Percentiles rank a stretch among this genome's conserved stretches.
These are phyloP conservation scores for Melipona quadrifasciata DNA, from an alignment of 1,140 invertebrate genomes.

Conservation along the genomic window DNA sequence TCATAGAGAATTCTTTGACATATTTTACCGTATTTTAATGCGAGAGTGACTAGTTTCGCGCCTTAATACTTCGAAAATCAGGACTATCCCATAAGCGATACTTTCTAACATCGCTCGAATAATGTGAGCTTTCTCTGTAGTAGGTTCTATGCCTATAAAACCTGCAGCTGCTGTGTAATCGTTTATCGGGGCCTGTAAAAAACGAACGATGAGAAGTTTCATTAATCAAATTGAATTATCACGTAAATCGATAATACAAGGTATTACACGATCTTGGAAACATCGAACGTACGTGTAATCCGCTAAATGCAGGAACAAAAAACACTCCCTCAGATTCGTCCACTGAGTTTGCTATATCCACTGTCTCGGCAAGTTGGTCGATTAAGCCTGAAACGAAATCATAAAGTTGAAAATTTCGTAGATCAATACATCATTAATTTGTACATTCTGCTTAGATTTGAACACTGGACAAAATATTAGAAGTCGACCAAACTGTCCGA, in stretches of 20 bases:
- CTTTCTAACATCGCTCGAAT: conserved; percentile 93
- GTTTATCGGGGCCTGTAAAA: conserved; percentile 91
- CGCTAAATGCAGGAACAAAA: conserved; percentile 96
- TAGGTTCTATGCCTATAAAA: conserved; percentile 92
- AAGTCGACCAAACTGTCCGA: too few relatives aligned
- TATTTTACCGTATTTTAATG: conserved; percentile 83
- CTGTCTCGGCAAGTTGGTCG: conserved; percentile 86
- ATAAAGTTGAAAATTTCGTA: not conserved
- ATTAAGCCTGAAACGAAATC: conserved; percentile 84
- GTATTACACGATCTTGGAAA: not conserved
- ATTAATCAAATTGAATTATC: not conserved
- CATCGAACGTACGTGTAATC: conserved; percentile 87
- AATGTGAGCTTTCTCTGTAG: conserved; percentile 90
- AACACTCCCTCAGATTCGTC: conserved; percentile 90
- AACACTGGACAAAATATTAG: too few relatives aligned
- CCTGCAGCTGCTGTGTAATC: conserved; percentile 91
- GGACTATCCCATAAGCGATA: conserved; percentile 91
- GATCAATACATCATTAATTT: not conserved
- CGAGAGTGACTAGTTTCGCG: conserved; percentile 85
- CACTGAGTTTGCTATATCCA: conserved; percentile 88
- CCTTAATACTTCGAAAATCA: conserved; percentile 88
- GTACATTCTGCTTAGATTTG: not conserved
- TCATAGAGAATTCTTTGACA: conserved; percentile 5
- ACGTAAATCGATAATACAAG: not conserved
- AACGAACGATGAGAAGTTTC: not conserved